These are phyloP conservation scores for Morone saxatilis DNA, from an alignment of 2,113 vertebrate species.

Conservation along the genomic window DNA sequence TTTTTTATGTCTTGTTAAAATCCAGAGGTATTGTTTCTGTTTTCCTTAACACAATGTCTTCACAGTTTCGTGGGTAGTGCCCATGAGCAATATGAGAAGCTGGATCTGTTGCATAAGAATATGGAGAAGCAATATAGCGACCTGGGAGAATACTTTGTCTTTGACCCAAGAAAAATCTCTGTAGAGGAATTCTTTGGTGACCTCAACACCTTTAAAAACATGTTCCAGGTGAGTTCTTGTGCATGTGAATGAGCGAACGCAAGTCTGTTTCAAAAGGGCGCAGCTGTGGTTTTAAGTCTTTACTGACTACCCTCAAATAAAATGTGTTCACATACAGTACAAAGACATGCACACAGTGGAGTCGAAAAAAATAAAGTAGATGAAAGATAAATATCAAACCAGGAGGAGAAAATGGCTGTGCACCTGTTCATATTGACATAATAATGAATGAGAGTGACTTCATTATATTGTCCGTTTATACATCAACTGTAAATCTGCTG, in stretches of 20 bases:
- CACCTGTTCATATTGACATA: constrained; percentile 61
- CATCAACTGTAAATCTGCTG: constrained; percentile 33
- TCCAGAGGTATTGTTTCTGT: constrained; percentile 2
- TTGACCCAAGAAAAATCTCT: constrained; percentile 86
- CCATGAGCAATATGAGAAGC: constrained; percentile 86
- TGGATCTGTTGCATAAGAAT: constrained; percentile 88
- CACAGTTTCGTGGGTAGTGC: constrained; percentile 87
- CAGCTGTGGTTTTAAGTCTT: constrained; percentile 12
- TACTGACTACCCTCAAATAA: neutral
- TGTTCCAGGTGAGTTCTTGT: constrained; percentile 86
- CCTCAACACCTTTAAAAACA: constrained; percentile 90
- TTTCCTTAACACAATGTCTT: constrained; percentile 81
- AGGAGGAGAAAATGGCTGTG: neutral
- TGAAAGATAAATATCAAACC: constrained; percentile 26
- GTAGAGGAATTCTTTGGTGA: constrained; percentile 90
- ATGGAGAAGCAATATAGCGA: constrained; percentile 88
- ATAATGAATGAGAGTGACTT: constrained; percentile 27
- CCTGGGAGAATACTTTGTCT: constrained; percentile 87
- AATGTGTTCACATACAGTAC: neutral
- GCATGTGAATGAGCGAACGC: neutral
- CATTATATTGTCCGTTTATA: constrained; percentile 53
- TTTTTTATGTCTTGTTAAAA: neutral
- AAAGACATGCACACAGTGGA: constrained; percentile 11
- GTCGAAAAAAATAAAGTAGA: neutral
- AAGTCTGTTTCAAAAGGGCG: neutral